Conservation (phyloP, 2,888 invertebrate genomes). For the Drosophila ochracea region DNA sequence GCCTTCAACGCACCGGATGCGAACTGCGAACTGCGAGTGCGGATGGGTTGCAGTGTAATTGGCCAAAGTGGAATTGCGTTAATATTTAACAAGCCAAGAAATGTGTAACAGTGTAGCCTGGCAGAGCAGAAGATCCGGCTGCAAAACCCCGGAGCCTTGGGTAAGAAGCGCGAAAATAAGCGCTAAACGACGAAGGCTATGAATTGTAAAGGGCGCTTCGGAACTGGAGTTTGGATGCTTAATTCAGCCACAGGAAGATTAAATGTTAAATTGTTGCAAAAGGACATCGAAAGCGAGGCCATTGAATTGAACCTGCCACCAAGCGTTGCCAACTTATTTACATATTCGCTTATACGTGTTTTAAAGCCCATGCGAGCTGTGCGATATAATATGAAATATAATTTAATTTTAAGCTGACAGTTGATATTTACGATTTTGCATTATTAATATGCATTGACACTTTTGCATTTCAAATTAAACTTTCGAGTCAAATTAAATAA, state of each 20-base stretch:
- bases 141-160: slow-evolving; percentile 27
- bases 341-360: slow-evolving; percentile 12
- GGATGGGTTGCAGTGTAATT: slow-evolving; percentile 73
- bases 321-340: slow-evolving; percentile 1
- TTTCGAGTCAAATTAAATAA: too few relatives aligned
- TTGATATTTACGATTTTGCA: neutral
- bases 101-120: slow-evolving; percentile 62
- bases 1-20: slow-evolving; percentile 8
- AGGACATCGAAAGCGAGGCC: slow-evolving; percentile 2
- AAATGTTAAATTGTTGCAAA: slow-evolving; percentile 19
- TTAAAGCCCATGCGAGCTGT: neutral
- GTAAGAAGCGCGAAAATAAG: slow-evolving; percentile 54
- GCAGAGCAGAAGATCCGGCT: slow-evolving; percentile 27
- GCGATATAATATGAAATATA: neutral
- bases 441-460: slow-evolving; percentile 24
- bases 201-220: slow-evolving; percentile 21
- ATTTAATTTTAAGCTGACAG: slow-evolving; percentile 19
- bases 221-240: slow-evolving; percentile 8
- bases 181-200: slow-evolving; percentile 29
- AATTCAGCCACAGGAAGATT: slow-evolving; percentile 13
- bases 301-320: neutral
- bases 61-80: slow-evolving; percentile 79
- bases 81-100: slow-evolving; percentile 74
- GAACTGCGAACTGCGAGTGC: slow-evolving; percentile 29
- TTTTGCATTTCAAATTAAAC: slow-evolving; percentile 1